Percentiles rank a stretch among this genome's conserved stretches.
Conservation (phyloP, 2,113 vertebrate species). For the Martes martes region DNA sequence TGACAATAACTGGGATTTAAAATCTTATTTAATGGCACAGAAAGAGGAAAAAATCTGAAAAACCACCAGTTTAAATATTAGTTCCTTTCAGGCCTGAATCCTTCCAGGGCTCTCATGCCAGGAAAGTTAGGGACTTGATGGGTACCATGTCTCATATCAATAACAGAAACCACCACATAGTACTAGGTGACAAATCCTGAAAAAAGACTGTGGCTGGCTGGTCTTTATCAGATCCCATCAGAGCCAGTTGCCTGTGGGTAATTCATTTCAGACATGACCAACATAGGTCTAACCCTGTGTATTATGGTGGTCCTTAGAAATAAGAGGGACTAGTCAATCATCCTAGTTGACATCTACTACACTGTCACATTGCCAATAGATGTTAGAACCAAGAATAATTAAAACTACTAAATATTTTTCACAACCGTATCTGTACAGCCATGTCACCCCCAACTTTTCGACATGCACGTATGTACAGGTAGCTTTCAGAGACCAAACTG, state of each 20-base stretch:
- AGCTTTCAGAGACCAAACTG: neutral
- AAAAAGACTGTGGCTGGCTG: neutral
- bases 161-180: neutral
- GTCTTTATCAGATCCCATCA: neutral
- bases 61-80: neutral
- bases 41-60: neutral
- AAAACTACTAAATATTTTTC: constrained; percentile 20
- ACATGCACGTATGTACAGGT: neutral
- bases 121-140: neutral
- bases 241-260: neutral
- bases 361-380: neutral
- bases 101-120: neutral
- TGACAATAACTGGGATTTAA: neutral
- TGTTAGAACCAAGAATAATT: neutral
- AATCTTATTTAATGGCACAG: neutral
- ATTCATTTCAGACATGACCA: neutral
- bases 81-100: neutral
- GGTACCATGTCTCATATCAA: neutral
- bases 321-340: neutral
- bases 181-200: neutral
- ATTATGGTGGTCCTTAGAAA: neutral
- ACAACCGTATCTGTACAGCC: neutral
- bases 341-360: neutral
- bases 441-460: neutral
- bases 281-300: neutral